Evolutionary conservation across 1,140 invertebrate species (phyloP).

Genomic region (Dreissena rostriformis): DNA sequence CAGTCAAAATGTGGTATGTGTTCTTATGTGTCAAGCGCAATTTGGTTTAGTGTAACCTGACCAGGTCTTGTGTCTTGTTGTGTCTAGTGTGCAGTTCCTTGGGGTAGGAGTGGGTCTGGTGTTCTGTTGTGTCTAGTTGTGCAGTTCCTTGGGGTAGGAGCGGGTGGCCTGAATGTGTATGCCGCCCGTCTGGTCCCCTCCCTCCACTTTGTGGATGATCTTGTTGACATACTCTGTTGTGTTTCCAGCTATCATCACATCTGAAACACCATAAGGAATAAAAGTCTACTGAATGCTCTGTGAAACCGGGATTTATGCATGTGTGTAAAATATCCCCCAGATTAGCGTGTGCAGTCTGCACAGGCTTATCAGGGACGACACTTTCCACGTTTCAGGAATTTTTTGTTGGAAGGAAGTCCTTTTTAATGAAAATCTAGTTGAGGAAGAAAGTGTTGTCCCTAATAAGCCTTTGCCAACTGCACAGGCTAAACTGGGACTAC

Average conservation of each 20-base stretch:
- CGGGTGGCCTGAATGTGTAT: conserved; percentile 26
- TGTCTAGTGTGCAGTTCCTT: conserved; percentile 48
- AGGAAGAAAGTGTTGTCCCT: too few species aligned
- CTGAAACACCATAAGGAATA: conserved; percentile 85
- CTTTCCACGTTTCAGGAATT: too few species aligned
- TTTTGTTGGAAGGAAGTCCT: too few species aligned
- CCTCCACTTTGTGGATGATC: conserved; percentile 87
- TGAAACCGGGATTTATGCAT: too few species aligned
- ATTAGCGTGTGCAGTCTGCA: too few species aligned
- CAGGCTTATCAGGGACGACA: too few species aligned
- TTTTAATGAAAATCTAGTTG: too few species aligned
- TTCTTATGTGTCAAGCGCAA: not conserved
- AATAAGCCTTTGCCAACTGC: too few species aligned
- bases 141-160: conserved; percentile 48
- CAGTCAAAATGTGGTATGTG: not conserved
- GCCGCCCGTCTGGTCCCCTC: conserved; percentile 76
- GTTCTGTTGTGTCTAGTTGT: conserved; percentile 31
- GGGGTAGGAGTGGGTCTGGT: conserved; percentile 42
- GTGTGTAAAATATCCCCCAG: too few species aligned
- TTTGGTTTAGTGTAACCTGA: not conserved
- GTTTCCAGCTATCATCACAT: conserved; percentile 89
- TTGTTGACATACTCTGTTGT: conserved; percentile 94
- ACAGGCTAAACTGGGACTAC: too few species aligned
- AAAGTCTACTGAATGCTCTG: too few species aligned
- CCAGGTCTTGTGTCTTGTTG: not conserved